Base-by-base conservation (phyloP, 2,797 vertebrate genomes). In the Pseudochromis fuscus region DNA sequence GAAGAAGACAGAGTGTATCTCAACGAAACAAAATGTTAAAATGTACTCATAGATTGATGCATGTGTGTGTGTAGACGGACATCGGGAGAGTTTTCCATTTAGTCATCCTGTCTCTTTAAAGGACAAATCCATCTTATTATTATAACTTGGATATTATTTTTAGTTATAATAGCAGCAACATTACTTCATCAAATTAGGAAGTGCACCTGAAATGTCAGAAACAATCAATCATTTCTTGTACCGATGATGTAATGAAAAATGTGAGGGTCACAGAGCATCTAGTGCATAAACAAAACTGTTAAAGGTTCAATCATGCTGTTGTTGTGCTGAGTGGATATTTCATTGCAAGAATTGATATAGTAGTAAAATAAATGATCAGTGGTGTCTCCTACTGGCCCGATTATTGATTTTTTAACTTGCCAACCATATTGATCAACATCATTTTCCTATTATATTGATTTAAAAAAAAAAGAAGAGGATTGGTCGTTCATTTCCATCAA, bases 11-110 rank as follows among this genome's bases (percentile, higher is more conserved):
- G 30, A 27, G 13, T 56, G 42, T 52, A 24, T 64, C 24, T 15
- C 30, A 33, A 55, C 37, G 49, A 24, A 69, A 38, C 42, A 28
- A 52, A 62, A 62, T 40, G 37, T 60, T 33, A 6, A 67, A 52
- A 62, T 56, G 44, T 28, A 48, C n/a, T 16, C 6, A 52, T 13
- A 23, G 19, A 23, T 53, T n/a, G 49, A 31, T 11, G 9, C 11
- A 16, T 6, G 5, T 7, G 12, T 3, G n/a, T n/a, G n/a, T n/a
- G n/a, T n/a, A n/a, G n/a, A n/a, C n/a, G n/a, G n/a, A n/a, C n/a
- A n/a, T n/a, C n/a, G 48, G 27, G 8, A n/a, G 25, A 28, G 16
- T 2, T 3, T 10, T 51, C 1, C 11, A 6, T 27, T 50, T 27
- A n/a, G 16, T 31, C 28, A 12, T 31, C 27, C 27, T 33, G 28